Evolutionary conservation across 2,113 vertebrate genomes (phyloP).

Genomic region (Stegastes partitus): DNA sequence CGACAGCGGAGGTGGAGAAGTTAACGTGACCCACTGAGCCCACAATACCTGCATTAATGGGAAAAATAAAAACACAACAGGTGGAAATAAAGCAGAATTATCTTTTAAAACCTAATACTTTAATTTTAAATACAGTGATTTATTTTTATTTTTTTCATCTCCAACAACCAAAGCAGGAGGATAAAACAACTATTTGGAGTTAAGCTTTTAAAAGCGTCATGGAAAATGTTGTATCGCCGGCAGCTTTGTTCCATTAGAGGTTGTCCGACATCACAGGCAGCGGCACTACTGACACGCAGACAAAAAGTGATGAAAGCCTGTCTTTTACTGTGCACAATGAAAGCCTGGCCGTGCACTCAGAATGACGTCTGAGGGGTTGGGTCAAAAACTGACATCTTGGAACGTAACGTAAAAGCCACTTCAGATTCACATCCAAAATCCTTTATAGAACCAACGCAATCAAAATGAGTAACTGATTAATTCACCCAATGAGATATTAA

Average conservation of each 20-base stretch:
- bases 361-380: neutral
- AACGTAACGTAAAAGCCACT: too few relatives aligned
- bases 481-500: neutral
- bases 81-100: neutral
- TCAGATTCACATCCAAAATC: too few relatives aligned
- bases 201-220: constrained; percentile 27
- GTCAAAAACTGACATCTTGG: neutral
- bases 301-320: constrained; percentile 8
- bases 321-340: neutral
- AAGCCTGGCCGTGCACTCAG: neutral
- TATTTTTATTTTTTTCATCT: too few relatives aligned
- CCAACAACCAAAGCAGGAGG: neutral
- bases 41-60: too few relatives aligned
- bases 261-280: neutral
- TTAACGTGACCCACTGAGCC: too few relatives aligned
- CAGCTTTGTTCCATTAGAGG: constrained; percentile 34
- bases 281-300: neutral
- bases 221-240: neutral
- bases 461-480: constrained; percentile 10
- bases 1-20: too few relatives aligned
- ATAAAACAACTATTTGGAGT: constrained; percentile 4
- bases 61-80: too few relatives aligned
- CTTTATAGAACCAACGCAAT: constrained; percentile 15
- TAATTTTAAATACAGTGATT: neutral
- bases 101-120: neutral